phyloP scores from a whole-genome alignment of 2,113 vertebrate genomes.

The Dipodomys spectabilis region DNA sequence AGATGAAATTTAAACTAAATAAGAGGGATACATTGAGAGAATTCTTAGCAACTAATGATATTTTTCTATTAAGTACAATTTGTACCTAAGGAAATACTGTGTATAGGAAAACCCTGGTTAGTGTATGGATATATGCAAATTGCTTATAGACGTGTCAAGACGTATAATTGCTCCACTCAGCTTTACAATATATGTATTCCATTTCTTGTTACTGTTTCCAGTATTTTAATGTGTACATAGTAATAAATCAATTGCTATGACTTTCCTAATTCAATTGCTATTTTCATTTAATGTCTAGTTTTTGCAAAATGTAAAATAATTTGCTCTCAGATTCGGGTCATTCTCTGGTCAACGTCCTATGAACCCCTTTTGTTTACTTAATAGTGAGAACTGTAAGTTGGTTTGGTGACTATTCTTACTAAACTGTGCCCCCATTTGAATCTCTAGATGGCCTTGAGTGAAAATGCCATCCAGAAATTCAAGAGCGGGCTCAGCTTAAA shows the following conservation, averaged over 20 bases:
- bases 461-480: background rate
- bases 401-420: background rate
- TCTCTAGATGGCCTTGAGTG: background rate
- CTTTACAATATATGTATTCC: background rate
- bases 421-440: background rate
- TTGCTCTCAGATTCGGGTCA: slow-evolving; percentile 24
- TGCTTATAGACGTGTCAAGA: background rate
- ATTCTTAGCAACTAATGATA: background rate
- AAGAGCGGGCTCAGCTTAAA: background rate
- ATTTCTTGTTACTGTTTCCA: background rate
- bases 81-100: background rate
- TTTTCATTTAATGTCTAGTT: slow-evolving; percentile 2
- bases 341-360: background rate
- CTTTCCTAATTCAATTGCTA: background rate
- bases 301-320: slow-evolving; percentile 24
- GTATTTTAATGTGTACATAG: background rate
- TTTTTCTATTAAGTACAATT: background rate
- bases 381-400: background rate
- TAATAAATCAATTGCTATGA: slow-evolving; percentile 14
- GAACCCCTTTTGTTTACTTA: background rate
- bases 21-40: background rate
- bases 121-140: background rate
- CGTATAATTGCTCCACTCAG: background rate
- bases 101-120: background rate
- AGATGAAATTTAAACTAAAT: background rate